Evolutionary conservation across 1,140 invertebrate genomes (phyloP).

Genomic region (Drosophila bipectinata): DNA sequence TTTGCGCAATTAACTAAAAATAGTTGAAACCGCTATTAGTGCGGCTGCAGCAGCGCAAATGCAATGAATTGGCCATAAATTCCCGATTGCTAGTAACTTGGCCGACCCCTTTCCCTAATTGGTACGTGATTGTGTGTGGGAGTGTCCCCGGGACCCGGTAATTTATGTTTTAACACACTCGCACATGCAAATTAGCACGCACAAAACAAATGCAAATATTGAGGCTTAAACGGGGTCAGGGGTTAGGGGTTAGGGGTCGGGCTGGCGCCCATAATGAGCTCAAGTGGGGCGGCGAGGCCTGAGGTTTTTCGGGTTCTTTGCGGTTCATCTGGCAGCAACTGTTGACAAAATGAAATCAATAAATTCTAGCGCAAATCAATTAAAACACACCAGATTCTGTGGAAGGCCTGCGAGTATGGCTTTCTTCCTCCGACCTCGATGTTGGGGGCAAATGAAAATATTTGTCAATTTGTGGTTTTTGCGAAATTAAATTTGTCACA

Average conservation of each 20-base stretch:
- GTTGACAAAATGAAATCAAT: constrained; percentile 81
- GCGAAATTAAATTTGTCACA: constrained; percentile 74
- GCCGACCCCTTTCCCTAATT: constrained; percentile 13
- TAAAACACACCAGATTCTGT: constrained; percentile 60
- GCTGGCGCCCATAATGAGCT: constrained; percentile 51
- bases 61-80: constrained; percentile 62
- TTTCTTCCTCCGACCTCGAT: constrained; percentile 2
- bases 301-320: constrained; percentile 37
- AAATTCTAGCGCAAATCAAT: constrained; percentile 79
- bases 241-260: neutral
- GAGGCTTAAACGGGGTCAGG: constrained; percentile 2
- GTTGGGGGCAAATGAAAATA: constrained; percentile 70
- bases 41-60: constrained; percentile 38
- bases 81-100: constrained; percentile 11
- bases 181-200: constrained; percentile 74
- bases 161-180: constrained; percentile 73
- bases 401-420: constrained; percentile 17
- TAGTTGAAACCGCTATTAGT: constrained; percentile 57
- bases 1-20: constrained; percentile 70
- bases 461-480: constrained; percentile 78
- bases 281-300: constrained; percentile 23
- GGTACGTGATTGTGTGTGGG: constrained; percentile 15
- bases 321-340: constrained; percentile 64
- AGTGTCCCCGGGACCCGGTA: constrained; percentile 34
- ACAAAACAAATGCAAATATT: constrained; percentile 48